Percentiles rank a stretch among this genome's conserved stretches.
Evolutionary conservation across 2,113 vertebrate genomes (phyloP).

Genomic region (Embiotoca jacksoni): DNA sequence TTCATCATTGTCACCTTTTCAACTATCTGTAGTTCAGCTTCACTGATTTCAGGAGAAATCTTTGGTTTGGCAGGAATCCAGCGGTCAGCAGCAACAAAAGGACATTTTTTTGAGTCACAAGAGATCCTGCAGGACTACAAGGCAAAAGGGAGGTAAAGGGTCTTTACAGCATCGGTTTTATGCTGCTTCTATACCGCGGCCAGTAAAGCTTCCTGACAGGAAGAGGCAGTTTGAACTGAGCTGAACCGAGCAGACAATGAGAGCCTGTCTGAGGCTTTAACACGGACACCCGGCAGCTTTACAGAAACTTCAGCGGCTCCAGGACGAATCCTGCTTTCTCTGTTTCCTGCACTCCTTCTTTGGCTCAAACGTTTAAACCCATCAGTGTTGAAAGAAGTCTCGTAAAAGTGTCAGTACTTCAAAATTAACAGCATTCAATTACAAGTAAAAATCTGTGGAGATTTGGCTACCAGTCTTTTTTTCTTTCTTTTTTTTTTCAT

Average conservation of each 20-base stretch:
- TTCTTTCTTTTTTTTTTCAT: too few relatives aligned
- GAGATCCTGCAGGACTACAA: conserved; percentile 58
- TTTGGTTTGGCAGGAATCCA: conserved; percentile 19
- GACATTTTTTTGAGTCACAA: conserved; percentile 4
- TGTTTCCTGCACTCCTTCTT: background rate
- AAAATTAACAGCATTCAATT: too few relatives aligned
- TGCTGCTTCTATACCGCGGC: background rate
- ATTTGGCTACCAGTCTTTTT: too few relatives aligned
- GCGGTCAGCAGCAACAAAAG: conserved; percentile 22
- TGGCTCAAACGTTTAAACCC: background rate
- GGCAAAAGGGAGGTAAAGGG: conserved; percentile 33
- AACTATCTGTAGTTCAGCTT: conserved; percentile 14
- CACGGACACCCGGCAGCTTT: background rate
- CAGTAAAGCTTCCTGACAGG: conserved; percentile 43
- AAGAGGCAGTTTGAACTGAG: conserved; percentile 22
- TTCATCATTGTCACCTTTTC: background rate
- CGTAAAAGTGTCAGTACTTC: too few relatives aligned
- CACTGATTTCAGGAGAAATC: conserved; percentile 10
- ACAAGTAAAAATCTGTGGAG: too few relatives aligned
- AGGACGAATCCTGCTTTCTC: background rate
- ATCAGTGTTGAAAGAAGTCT: background rate
- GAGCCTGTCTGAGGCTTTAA: conserved; percentile 43
- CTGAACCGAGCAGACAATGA: conserved; percentile 51
- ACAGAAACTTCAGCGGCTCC: conserved; percentile 1
- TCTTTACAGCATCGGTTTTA: conserved; percentile 13